These are phyloP conservation scores for Eurytoma adleriae DNA, from an alignment of 2,888 invertebrate species.

Conservation along the genomic window DNA sequence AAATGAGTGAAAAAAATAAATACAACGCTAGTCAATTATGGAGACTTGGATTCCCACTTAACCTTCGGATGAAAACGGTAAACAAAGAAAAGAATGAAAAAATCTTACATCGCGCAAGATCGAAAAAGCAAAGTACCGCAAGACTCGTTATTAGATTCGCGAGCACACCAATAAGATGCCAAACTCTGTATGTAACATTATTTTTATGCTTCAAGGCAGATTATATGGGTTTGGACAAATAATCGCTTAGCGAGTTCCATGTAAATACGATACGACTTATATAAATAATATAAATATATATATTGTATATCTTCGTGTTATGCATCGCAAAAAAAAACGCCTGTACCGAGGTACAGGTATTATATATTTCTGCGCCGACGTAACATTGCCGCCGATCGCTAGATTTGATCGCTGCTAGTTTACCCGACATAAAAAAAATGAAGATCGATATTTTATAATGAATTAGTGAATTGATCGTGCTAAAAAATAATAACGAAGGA, in stretches of 20 bases:
- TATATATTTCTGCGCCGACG: conserved; percentile 60
- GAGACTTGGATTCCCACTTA: conserved; percentile 64
- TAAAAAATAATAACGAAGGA: conserved; percentile 23
- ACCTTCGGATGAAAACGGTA: not conserved
- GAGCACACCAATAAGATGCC: conserved; percentile 59
- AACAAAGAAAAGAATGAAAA: conserved; percentile 26
- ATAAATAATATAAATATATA: conserved; percentile 55
- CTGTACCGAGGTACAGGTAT: conserved; percentile 50
- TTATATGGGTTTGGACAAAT: conserved; percentile 59
- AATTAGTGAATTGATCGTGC: conserved; percentile 47
- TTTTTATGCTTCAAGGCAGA: conserved; percentile 62
- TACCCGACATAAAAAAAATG: conserved; percentile 31
- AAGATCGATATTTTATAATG: conserved; percentile 56
- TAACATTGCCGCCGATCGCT: conserved; percentile 60
- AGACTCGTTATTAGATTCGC: conserved; percentile 49
- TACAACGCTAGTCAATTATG: conserved; percentile 75
- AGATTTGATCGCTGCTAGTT: conserved; percentile 43
- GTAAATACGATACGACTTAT: conserved; percentile 56
- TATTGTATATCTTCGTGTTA: conserved; percentile 55
- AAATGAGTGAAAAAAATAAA: conserved; percentile 51
- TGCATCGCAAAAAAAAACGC: conserved; percentile 49
- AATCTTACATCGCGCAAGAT: conserved; percentile 55
- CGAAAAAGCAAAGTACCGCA: conserved; percentile 23
- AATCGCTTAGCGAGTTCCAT: conserved; percentile 58
- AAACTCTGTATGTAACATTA: conserved; percentile 62